phyloP scores from a whole-genome alignment of 2,797 vertebrate species.

The Crypturellus tataupa region DNA sequence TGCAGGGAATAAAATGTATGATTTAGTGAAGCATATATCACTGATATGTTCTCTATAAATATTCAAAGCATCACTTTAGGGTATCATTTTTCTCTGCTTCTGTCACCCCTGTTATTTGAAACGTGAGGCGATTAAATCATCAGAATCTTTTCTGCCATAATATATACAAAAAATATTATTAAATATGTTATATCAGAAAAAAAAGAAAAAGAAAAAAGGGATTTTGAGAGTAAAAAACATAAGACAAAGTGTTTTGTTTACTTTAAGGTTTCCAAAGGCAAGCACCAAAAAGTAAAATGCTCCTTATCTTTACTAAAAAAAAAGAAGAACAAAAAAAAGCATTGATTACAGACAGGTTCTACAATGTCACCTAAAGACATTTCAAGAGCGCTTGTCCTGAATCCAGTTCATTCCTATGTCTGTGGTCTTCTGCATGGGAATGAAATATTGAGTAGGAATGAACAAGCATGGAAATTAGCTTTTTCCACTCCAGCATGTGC shows the following conservation, averaged over 20 bases:
- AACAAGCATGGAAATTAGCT: slow-evolving; percentile 29
- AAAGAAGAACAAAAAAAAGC: background rate
- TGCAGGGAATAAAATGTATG: background rate
- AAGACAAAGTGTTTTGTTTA: background rate
- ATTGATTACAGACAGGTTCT: background rate
- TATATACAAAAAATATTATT: background rate
- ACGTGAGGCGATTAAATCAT: background rate
- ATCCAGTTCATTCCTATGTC: background rate
- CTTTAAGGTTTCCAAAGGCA: background rate
- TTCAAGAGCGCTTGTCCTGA: background rate
- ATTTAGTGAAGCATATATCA: background rate
- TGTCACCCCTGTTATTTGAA: background rate
- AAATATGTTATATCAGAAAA: background rate
- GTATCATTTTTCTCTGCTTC: background rate
- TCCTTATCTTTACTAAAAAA: background rate
- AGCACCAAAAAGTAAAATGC: background rate
- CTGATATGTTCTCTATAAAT: background rate
- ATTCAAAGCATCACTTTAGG: background rate
- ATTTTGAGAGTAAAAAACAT: background rate
- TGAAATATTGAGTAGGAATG: background rate
- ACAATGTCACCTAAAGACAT: background rate
- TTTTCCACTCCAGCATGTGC: background rate
- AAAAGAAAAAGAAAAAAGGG: background rate
- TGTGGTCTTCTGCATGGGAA: background rate
- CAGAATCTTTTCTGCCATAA: background rate